A percentile compares a stretch with the other conserved stretches of the same genome.
Conservation (phyloP, 2,888 invertebrate genomes). For the Agriotes lineatus region DNA sequence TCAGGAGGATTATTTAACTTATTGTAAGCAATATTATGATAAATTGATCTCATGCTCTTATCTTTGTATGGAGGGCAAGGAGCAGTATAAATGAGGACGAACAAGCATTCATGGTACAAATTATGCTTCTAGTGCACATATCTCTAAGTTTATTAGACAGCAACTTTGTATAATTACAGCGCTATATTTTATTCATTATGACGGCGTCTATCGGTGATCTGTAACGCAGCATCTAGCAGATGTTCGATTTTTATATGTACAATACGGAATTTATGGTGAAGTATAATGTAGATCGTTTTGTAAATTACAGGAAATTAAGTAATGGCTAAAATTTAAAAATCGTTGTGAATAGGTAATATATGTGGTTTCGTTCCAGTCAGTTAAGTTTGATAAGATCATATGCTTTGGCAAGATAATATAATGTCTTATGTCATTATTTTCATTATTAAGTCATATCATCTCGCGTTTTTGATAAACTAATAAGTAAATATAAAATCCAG, state of each 20-base stretch:
- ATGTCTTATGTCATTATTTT: no score
- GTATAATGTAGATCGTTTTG: background rate
- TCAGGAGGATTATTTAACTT: no score
- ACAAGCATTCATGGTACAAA: background rate
- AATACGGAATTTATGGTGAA: background rate
- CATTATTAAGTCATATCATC: no score
- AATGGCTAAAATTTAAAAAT: background rate
- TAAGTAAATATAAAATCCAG: background rate
- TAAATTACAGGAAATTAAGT: background rate
- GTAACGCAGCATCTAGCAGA: background rate
- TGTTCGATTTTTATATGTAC: background rate
- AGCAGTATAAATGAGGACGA: background rate
- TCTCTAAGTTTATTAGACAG: conserved; percentile 10
- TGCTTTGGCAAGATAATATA: background rate
- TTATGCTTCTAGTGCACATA: background rate
- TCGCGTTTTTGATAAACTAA: background rate
- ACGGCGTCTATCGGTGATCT: background rate
- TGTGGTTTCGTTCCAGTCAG: conserved; percentile 17
- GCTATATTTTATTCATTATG: conserved; percentile 15
- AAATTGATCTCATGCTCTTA: background rate
- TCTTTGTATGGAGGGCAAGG: background rate
- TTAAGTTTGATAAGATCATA: background rate
- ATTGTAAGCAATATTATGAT: no score
- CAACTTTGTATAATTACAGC: background rate
- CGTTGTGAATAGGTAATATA: background rate